Evolutionary conservation across 2,797 vertebrate species (phyloP), one percentile per base, ranked within the genome.

Genomic region (Sphenodon punctatus): DNA sequence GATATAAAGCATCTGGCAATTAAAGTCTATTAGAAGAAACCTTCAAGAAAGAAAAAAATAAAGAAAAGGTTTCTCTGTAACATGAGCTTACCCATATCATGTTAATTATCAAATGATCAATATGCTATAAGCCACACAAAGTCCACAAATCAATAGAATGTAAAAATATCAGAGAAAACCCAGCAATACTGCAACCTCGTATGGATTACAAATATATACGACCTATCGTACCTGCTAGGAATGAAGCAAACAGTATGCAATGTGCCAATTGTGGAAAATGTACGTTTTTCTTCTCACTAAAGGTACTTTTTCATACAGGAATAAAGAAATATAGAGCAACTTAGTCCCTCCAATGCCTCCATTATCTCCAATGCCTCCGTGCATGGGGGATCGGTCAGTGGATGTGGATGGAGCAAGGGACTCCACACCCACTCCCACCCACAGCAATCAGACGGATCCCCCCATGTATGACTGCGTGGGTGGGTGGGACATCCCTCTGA

Each of bases 301-400:
- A 66, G 32, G 5, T 71, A 60, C 75, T 70, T 20, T 34, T 66
- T 81, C 55, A 68, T 45, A n/a, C n/a, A n/a, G n/a, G n/a, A n/a
- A n/a, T 45, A 68, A 86, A 67, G 17, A 84, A 14, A 61, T 48
- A 41, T 48, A 60, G 85, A 88, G 58, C 79, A 89, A 89, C 81
- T 90, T 63, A 75, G 19, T 74, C n/a, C n/a, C n/a, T n/a, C n/a
- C n/a, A n/a, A n/a, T n/a, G n/a, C n/a, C n/a, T n/a, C n/a, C n/a
- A n/a, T n/a, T n/a, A n/a, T n/a, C n/a, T n/a, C n/a, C n/a, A n/a
- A n/a, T n/a, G n/a, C n/a, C n/a, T n/a, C n/a, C n/a, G n/a, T n/a
- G n/a, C n/a, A n/a, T n/a, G n/a, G n/a, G n/a, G n/a, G n/a, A n/a
- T n/a, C n/a, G n/a, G n/a, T n/a, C n/a, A n/a, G n/a, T n/a, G n/a